Base-by-base conservation (phyloP, 2,888 invertebrate genomes). In the Theodoxus fluviatilis region DNA sequence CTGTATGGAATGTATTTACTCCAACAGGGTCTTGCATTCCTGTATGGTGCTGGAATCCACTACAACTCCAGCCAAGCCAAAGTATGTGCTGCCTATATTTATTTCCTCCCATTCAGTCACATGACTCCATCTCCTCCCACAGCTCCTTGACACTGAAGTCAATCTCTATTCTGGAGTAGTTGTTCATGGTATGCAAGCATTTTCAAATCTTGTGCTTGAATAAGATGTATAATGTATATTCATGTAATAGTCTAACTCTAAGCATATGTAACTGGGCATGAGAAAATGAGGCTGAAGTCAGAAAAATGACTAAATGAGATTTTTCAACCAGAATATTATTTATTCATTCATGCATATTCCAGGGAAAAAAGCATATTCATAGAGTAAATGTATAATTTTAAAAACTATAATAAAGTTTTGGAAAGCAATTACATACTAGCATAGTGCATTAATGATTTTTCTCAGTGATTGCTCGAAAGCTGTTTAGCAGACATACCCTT, bases 1-100 rank as follows among this genome's bases (percentile, higher is more conserved):
- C 15, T 43, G 43, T 43, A 33, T 28, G 28, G 15, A 31, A 9
- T 61, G 28, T 28, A 22, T 33, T 28, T 61, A n/a, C n/a, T 33
- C 35, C 15, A 83, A 38, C 83, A 93, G 94, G 94, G 93, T 40
- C 89, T 95, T 84, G 96, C 94, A 0, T 95, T 95, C 87, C 88
- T 97, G 64, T 92, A 95, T 87, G 93, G 96, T 2, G 91, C 93
- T 43, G 98, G 97, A 22, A 90, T 96, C 43, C 91, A 92, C 7
- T 92, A 94, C n/a, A 93, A 94, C 75, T 93, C 95, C 0, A 95
- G 94, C 71, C 96, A 96, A 84, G 92, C 94, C 22, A 85, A 83
- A 79, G 84, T 84, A 75, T 68, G 77, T 65, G 6, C 18, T 47
- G 35, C 7, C 18, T 3, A 28, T 49, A n/a, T n/a, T 12, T 15